Evolutionary conservation across 2,888 invertebrate species (phyloP).

Genomic region (Isoperla grammatica): DNA sequence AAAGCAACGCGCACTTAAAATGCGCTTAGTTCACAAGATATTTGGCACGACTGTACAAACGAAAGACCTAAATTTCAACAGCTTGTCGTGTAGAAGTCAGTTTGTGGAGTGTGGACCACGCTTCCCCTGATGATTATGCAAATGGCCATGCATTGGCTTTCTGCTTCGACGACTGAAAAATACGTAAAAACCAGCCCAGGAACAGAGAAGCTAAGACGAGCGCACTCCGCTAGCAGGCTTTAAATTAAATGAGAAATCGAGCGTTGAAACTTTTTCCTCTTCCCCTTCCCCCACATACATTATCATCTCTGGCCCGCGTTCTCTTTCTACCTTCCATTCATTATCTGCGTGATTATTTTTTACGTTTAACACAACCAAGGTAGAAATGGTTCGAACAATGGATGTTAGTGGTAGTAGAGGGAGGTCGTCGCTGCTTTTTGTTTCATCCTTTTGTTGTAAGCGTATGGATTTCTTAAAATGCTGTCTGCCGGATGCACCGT

Average conservation of each 20-base stretch:
- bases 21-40: too few species aligned
- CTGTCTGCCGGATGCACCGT: too few species aligned
- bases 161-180: constrained; percentile 18
- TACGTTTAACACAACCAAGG: neutral
- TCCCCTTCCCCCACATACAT: neutral
- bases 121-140: constrained; percentile 21
- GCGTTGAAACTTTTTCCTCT: neutral
- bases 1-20: too few species aligned
- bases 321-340: neutral
- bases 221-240: constrained; percentile 3
- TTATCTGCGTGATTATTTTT: neutral
- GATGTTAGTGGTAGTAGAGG: too few species aligned
- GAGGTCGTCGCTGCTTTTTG: too few species aligned
- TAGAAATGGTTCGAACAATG: neutral
- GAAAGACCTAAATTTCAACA: constrained; percentile 14
- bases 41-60: constrained; percentile 1
- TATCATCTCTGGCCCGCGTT: neutral
- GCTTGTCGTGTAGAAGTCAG: constrained; percentile 16
- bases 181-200: constrained; percentile 8
- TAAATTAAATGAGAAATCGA: constrained; percentile 13
- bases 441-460: too few species aligned
- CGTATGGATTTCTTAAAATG: too few species aligned
- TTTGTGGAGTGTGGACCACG: constrained; percentile 6
- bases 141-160: constrained; percentile 16
- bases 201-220: neutral